These are phyloP conservation scores for Tolypeutes matacus DNA, from an alignment of 2,797 vertebrate species.

Conservation along the genomic window DNA sequence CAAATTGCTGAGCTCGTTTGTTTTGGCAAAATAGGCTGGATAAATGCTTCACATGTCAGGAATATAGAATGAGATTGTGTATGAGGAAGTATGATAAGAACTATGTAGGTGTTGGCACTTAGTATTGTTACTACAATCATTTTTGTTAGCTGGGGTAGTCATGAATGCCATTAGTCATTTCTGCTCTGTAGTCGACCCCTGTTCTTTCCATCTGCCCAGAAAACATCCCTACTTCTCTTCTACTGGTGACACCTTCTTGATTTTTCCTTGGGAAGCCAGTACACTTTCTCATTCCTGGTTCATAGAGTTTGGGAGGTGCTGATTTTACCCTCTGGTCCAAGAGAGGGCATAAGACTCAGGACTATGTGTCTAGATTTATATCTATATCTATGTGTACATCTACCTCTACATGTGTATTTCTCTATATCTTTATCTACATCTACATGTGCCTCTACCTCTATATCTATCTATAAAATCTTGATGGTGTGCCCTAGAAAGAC, in stretches of 20 bases:
- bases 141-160: background rate
- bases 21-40: background rate
- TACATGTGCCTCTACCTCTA: background rate
- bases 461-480: background rate
- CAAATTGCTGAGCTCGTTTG: constrained; percentile 63
- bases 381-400: no score
- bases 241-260: background rate
- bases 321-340: background rate
- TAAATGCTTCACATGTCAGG: background rate
- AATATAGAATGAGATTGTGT: background rate
- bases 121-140: background rate
- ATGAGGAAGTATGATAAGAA: background rate
- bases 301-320: background rate
- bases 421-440: background rate
- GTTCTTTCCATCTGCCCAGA: background rate
- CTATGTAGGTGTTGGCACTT: background rate
- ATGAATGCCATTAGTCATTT: background rate
- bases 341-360: background rate
- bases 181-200: background rate
- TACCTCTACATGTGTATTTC: no score
- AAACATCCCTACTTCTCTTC: background rate
- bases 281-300: background rate
- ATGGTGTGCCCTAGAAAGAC: background rate
- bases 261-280: background rate
- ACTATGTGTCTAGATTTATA: no score